Percentiles rank a stretch among this genome's conserved stretches.
Conservation (phyloP, 2,888 invertebrate genomes). For the Drosophila neotestacea region DNA sequence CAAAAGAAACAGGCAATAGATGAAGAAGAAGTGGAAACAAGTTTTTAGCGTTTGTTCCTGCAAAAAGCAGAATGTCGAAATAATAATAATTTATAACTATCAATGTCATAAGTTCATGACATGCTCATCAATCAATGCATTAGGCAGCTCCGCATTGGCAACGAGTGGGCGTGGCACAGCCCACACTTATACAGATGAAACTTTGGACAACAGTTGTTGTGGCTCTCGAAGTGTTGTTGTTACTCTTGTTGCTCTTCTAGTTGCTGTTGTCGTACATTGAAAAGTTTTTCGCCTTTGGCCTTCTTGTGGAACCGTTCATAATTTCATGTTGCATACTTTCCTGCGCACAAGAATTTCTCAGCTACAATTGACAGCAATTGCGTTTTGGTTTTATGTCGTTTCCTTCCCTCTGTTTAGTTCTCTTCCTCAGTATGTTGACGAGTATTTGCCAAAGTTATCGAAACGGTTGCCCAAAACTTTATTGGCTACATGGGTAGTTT, state of each 20-base stretch:
- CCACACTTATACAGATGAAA: constrained; percentile 29
- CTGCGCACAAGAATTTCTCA: constrained; percentile 38
- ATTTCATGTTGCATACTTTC: constrained; percentile 71
- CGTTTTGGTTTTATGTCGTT: constrained; percentile 41
- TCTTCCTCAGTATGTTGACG: not conserved
- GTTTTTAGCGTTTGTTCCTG: constrained; percentile 44
- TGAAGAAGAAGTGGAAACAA: constrained; percentile 16
- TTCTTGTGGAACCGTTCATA: constrained; percentile 53
- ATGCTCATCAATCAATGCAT: constrained; percentile 84
- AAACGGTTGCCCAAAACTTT: constrained; percentile 58
- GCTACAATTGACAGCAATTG: constrained; percentile 78
- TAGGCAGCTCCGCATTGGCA: constrained; percentile 66
- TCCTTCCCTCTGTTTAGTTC: not conserved
- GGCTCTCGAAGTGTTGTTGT: constrained; percentile 2
- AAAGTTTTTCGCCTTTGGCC: constrained; percentile 49
- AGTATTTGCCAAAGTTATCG: constrained; percentile 59
- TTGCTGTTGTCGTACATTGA: constrained; percentile 29
- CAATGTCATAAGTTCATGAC: constrained; percentile 84
- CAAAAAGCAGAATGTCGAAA: constrained; percentile 71
- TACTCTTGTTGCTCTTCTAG: constrained; percentile 7
- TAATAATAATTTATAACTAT: constrained; percentile 85
- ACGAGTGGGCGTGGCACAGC: constrained; percentile 25
- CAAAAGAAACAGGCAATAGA: constrained; percentile 3
- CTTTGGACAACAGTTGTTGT: constrained; percentile 27
- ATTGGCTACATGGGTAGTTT: constrained; percentile 62